A percentile compares a stretch with the other conserved stretches of the same genome.
These are phyloP conservation scores for Aplocera efformata DNA, from an alignment of 2,888 invertebrate species.

Conservation along the genomic window DNA sequence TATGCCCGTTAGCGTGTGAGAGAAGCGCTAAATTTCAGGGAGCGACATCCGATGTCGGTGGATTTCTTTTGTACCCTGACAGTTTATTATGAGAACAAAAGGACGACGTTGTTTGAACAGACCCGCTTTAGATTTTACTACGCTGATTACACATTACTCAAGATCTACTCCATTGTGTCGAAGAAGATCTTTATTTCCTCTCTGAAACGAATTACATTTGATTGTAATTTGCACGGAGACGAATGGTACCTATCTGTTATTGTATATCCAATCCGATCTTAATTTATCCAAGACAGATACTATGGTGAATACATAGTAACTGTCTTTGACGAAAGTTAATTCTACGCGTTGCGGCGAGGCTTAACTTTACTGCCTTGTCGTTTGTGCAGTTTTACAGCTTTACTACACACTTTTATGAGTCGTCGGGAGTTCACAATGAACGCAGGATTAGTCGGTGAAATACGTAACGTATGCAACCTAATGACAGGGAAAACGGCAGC, in stretches of 20 bases:
- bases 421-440: no score
- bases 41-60: slow-evolving; percentile 59
- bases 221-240: slow-evolving; percentile 49
- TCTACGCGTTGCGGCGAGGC: slow-evolving; percentile 2
- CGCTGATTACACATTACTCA: slow-evolving; percentile 65
- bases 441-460: no score
- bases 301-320: no score
- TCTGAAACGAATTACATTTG: slow-evolving; percentile 56
- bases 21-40: slow-evolving; percentile 54
- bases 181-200: slow-evolving; percentile 55
- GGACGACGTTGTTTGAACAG: slow-evolving; percentile 61
- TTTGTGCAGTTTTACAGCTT: no score
- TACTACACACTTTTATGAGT: no score
- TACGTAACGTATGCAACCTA: no score
- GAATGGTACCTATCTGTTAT: slow-evolving; percentile 43
- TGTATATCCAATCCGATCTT: slow-evolving; percentile 7
- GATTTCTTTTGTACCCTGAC: slow-evolving; percentile 69
- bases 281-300: no score
- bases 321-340: background rate
- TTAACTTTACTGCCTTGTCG: no score
- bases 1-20: slow-evolving; percentile 37
- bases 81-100: slow-evolving; percentile 73
- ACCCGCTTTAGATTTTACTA: slow-evolving; percentile 65
- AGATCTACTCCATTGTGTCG: slow-evolving; percentile 58
- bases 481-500: no score